Evolutionary conservation across 2,113 vertebrate genomes (phyloP).

Genomic region (Leptobrachium leishanense): DNA sequence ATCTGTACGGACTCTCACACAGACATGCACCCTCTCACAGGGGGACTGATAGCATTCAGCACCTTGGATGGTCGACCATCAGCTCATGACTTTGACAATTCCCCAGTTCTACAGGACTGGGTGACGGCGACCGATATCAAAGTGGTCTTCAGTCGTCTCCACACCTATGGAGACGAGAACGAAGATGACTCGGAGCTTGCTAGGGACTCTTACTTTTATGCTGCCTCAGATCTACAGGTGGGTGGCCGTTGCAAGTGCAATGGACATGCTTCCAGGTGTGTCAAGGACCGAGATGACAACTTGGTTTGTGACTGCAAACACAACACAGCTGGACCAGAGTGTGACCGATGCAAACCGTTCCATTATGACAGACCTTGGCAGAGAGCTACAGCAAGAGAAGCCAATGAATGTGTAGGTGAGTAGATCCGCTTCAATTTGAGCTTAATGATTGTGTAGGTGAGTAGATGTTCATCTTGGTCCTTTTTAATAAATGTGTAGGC

Average conservation of each 20-base stretch:
- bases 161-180: conserved; percentile 92
- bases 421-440: conserved; percentile 44
- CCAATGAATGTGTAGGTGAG: conserved; percentile 98
- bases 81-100: conserved; percentile 98
- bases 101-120: conserved; percentile 98
- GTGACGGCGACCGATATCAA: conserved; percentile 96
- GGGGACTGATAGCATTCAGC: conserved; percentile 97
- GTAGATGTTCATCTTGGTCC: no score
- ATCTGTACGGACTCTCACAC: conserved; percentile 96
- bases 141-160: conserved; percentile 88
- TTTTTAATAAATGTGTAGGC: background rate
- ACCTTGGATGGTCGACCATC: conserved; percentile 95
- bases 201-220: conserved; percentile 92
- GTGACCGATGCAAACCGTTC: conserved; percentile 97
- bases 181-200: conserved; percentile 94
- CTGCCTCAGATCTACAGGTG: conserved; percentile 95
- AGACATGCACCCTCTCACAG: conserved; percentile 88
- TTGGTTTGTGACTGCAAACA: conserved; percentile 96
- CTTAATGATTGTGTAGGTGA: background rate
- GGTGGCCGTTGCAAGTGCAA: conserved; percentile 97
- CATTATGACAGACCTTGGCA: conserved; percentile 98
- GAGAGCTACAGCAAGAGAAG: conserved; percentile 90
- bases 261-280: conserved; percentile 92
- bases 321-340: conserved; percentile 93
- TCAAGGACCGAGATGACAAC: conserved; percentile 88